Base-by-base conservation (phyloP, 1,140 invertebrate genomes). In the Copidosoma floridanum region DNA sequence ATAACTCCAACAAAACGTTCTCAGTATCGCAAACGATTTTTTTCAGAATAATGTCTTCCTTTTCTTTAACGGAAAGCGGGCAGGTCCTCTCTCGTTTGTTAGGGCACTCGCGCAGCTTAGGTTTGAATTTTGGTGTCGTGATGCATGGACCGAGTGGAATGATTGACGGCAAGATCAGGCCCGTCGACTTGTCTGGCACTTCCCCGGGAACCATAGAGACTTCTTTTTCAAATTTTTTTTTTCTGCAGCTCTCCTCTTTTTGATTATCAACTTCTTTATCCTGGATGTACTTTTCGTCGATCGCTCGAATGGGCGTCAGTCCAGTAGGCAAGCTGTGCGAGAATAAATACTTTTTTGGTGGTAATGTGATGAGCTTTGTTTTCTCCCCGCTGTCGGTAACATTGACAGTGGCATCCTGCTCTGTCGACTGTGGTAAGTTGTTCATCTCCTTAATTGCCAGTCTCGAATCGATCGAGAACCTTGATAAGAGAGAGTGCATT, bases 391-490 rank as follows among this genome's bases (percentile, higher is more conserved):
- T 32, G 6, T 32, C 29, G 6, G 29, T 8, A 63, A 32, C 18
- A 61, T 50, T 11, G 11, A 24, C n/a, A 24, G 2, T 4, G 24
- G 48, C 10, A 43, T 12, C 10, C 6, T 50, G 35, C 24, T 47
- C 35, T 23, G 8, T 1, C 1, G 4, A 38, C 14, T 14, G 4
- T 23, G 58, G 16, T 1, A 76, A 46, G 20, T 68, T 65, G 23
- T 24, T 35, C 59, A 61, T 56, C 59, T 72, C 55, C 65, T 79
- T 74, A 1, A 73, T 58, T 21, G 74, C 68, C 5, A 80, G 50
- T 51, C 63, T 74, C 0, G 77, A 80, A 35, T 81, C 73, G 2
- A 78, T 68, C 0, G 79, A 79, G 61, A 79, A 81, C 63, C 77
- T 67, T 4, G 79, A 80, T 12, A 80, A 53, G 8, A 81, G 63